Evolutionary conservation across 2,888 invertebrate species (phyloP), one percentile per base, ranked within the genome.

Genomic region (Stomorhina lunata): DNA sequence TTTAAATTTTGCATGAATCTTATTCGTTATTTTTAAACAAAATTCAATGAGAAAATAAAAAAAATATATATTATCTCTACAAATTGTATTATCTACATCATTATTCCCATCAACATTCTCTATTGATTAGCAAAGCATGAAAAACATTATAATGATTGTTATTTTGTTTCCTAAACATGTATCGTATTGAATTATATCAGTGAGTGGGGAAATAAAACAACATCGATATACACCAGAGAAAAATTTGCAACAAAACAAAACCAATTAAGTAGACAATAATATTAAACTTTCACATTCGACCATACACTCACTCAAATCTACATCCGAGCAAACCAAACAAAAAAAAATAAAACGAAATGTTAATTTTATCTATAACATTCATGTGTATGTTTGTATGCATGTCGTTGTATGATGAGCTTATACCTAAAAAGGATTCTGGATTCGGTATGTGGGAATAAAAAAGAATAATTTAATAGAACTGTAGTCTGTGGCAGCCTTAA

Each of bases 121-220:
- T 25, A 48, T 53, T 50, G 22, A 45, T 57, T 57, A n/a, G 5
- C 45, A 66, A 40, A 22, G 7, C 27, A 34, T 10, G 32, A 9
- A 43, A 40, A 61, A 40, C 50, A 61, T 68, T 61, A 40, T 53
- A 69, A 69, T 43, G 68, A 53, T 50, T 69, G 43, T 77, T 77
- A 43, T 69, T 69, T 69, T 77, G 61, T 69, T 61, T 61, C 50
- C 61, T 61, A 69, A 77, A 77, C 68, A 61, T 61, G 68, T 22
- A 43, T 25, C 0, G 68, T 53, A 68, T 63, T 73, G 40, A 34
- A 48, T 61, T 29, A 34, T 34, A 66, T 48, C 32, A 22, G n/a
- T 53, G 45, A 37, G 10, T 53, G 34, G 10, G 9, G 5, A 32
- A 10, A 57, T 34, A 57, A 34, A 20, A 40, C 40, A 53, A 45